Evolutionary conservation across 2,113 vertebrate genomes (phyloP), one percentile per base, ranked within the genome.

Genomic region (Hymenochirus boettgeri): DNA sequence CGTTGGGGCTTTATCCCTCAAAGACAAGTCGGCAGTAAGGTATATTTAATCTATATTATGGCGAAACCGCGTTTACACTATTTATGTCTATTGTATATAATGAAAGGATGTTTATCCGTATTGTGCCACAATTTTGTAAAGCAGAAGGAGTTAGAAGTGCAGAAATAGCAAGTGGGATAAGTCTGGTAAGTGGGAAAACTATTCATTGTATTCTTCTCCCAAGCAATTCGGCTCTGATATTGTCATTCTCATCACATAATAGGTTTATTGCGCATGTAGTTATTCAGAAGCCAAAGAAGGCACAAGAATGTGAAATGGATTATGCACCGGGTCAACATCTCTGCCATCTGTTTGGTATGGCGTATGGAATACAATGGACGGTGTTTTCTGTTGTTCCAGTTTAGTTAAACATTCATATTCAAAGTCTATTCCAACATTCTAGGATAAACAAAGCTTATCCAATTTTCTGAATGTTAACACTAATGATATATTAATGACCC

Each of bases 1-100:
- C 17, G 12, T 19, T 5, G 3, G n/a, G n/a, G 18, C 13, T 37
- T 22, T 58, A 57, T 26, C 31, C 56, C 26, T 73, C 48, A 21
- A 61, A 62, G 67, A 46, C 1, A 55, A 55, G 12, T 47, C n/a
- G 9, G 7, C 1, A 61, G 19, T 64, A 73, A 74, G 2, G 17
- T 22, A 58, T 26, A 66, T 71, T 72, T 61, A 70, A 74, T 76
- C 73, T 71, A 33, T 67, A 75, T 61, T 55, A 35, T 12, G 22
- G 46, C n/a, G n/a, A 62, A 55, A 65, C 58, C 58, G 27, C 71
- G 73, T 61, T 25, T 47, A 50, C 0, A 1, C 73, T 75, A 70
- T 66, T 72, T 74, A 73, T 60, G 15, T 45, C 54, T 69, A 71
- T 50, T 57, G 17, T 1, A 53, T 23, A 18, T 39, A 57, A 57